Base-by-base conservation (phyloP, 2,888 invertebrate species). In the Melinaea marsaeus region DNA sequence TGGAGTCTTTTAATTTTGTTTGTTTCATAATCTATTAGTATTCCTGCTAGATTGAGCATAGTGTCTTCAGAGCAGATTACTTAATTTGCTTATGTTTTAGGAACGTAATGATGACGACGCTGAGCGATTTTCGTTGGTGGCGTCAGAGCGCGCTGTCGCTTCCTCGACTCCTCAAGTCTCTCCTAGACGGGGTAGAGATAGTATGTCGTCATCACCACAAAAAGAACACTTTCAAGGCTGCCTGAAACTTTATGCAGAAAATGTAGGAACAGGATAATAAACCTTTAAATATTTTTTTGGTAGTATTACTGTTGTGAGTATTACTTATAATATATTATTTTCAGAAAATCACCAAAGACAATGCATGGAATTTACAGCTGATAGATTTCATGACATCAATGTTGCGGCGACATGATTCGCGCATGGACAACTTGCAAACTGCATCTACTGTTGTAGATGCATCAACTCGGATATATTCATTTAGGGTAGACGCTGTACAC, bases 381-480 rank as follows among this genome's bases (percentile, higher is more conserved):
- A 97, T 98, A 74, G 97, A 98, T 79, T 95, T 95, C 72, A 93
- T 98, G 92, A 92, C 94, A 0, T 93, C 94, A 32, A 92, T 97
- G 88, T 79, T 97, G n/a, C 91, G 92, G 51, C 93, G 94, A 60
- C 94, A 94, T 75, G 94, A 95, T 77, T 91, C 92, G 2, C 93
- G 94, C 6, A 91, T 95, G 85, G 94, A 94, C 65, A 93, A 93
- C 75, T 89, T 95, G 58, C 94, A 96, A 92, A 94, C 96, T 11
- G 97, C 96, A 1, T 95, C 96, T 57, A 95, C 95, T 0, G 95
- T 97, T 0, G 86, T 98, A 58, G 98, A 98, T 81, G 97, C 97
- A 0, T 96, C 97, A 7, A 94, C 96, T 0, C 95, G 96, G 79
- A 97, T 98, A 60, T 98, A 98, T 83, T 95, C 96, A 0, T 93